phyloP scores from a whole-genome alignment of 2,888 invertebrate genomes.

The Erebia aethiops region DNA sequence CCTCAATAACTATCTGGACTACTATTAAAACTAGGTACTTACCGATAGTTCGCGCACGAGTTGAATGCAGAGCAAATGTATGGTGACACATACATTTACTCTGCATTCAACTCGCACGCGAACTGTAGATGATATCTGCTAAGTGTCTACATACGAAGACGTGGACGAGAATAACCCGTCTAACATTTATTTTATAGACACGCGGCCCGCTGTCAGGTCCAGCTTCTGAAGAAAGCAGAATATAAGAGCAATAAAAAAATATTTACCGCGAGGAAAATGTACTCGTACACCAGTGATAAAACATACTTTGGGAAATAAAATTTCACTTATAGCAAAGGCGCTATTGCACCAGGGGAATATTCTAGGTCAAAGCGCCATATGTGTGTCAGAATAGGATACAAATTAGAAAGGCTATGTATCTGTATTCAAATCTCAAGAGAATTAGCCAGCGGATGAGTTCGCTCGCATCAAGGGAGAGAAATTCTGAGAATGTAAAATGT shows the following conservation, averaged over 20 bases:
- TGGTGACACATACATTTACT: too few species aligned
- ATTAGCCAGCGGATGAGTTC: slow-evolving; percentile 39
- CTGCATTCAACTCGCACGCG: too few species aligned
- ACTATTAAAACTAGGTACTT: too few species aligned
- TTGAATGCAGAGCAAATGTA: too few species aligned
- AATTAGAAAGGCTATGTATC: slow-evolving; percentile 39
- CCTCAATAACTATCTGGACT: too few species aligned
- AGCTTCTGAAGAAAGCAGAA: neutral
- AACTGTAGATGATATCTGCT: too few species aligned
- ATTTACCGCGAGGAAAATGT: slow-evolving; percentile 13
- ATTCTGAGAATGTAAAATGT: slow-evolving; percentile 27
- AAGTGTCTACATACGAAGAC: too few species aligned
- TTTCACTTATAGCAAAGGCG: slow-evolving; percentile 19
- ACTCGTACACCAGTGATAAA: neutral
- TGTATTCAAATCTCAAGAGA: slow-evolving; percentile 35
- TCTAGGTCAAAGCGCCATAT: slow-evolving; percentile 36
- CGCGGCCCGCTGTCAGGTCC: too few species aligned
- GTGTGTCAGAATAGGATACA: slow-evolving; percentile 40
- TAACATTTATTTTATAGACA: too few species aligned
- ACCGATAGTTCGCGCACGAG: too few species aligned
- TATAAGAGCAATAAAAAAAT: slow-evolving; percentile 16
- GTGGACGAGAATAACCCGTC: too few species aligned
- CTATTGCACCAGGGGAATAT: slow-evolving; percentile 29
- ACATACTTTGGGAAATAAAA: slow-evolving; percentile 26
- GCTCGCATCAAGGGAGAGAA: slow-evolving; percentile 39